Conservation (phyloP, 2,113 vertebrate species). For the Siniperca chuatsi region DNA sequence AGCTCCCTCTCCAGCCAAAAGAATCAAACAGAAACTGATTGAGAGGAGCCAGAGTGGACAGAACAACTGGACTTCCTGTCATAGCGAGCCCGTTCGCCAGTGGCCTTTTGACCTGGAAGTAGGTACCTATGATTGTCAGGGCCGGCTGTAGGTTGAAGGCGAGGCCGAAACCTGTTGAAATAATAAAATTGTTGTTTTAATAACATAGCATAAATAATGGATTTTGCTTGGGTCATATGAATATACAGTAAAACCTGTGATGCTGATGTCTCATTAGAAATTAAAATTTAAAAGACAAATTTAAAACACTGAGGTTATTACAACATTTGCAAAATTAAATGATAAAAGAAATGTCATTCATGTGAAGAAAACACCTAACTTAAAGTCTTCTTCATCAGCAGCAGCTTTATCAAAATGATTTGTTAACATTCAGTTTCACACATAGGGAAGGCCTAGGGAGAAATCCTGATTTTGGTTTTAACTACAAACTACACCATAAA, state of each 20-base stretch:
- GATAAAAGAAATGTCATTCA: not conserved
- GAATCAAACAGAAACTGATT: slow-evolving; percentile 88
- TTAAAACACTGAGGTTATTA: not conserved
- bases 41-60: slow-evolving; percentile 86
- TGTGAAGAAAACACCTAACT: not conserved
- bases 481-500: not conserved
- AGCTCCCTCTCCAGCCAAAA: slow-evolving; percentile 89
- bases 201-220: not conserved
- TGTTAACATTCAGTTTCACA: not conserved
- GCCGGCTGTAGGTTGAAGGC: slow-evolving; percentile 89
- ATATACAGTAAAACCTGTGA: not conserved
- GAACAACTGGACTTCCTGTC: slow-evolving; percentile 86
- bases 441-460: not conserved
- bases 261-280: not conserved
- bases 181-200: not conserved
- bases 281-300: not conserved
- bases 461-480: not conserved
- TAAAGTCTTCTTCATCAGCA: not conserved
- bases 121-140: slow-evolving; percentile 88
- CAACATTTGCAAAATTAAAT: not conserved
- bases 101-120: slow-evolving; percentile 87
- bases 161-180: slow-evolving; percentile 85
- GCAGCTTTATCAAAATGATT: not conserved
- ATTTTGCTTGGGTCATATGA: not conserved
- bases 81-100: slow-evolving; percentile 87